A percentile compares a stretch with the other conserved stretches of the same genome.
phyloP scores from a whole-genome alignment of 2,113 vertebrate species.

The Gopherus evgoodei region DNA sequence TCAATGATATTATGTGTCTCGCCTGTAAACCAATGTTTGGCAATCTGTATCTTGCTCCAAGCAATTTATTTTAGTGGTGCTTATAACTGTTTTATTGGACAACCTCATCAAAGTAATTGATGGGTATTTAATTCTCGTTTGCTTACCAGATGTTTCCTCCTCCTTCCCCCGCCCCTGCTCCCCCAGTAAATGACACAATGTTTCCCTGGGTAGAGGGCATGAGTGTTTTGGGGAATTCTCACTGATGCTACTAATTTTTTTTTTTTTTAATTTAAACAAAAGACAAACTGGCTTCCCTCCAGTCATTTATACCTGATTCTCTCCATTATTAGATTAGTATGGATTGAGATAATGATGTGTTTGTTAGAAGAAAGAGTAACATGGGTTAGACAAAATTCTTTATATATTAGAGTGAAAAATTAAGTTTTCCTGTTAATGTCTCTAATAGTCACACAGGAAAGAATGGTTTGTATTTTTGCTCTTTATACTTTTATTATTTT shows the following conservation, averaged over 20 bases:
- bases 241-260: background rate
- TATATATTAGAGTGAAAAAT: background rate
- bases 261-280: background rate
- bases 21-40: slow-evolving; percentile 38
- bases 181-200: background rate
- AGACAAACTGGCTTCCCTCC: slow-evolving; percentile 24
- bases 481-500: background rate
- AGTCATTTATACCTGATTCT: slow-evolving; percentile 3
- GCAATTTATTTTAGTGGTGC: slow-evolving; percentile 42
- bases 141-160: background rate
- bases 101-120: slow-evolving; percentile 53
- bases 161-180: no score
- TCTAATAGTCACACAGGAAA: background rate
- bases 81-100: slow-evolving; percentile 55
- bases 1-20: slow-evolving; percentile 37
- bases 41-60: slow-evolving; percentile 52
- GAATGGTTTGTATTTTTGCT: background rate
- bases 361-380: slow-evolving; percentile 18
- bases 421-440: background rate
- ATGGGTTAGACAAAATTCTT: background rate
- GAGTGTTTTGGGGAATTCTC: slow-evolving; percentile 54
- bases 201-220: slow-evolving; percentile 25
- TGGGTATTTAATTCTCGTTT: slow-evolving; percentile 28
- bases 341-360: slow-evolving; percentile 6
- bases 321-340: slow-evolving; percentile 28